Percentiles rank a stretch among this genome's conserved stretches.
Conservation (phyloP, 2,888 invertebrate species). For the Andrena fulva region DNA sequence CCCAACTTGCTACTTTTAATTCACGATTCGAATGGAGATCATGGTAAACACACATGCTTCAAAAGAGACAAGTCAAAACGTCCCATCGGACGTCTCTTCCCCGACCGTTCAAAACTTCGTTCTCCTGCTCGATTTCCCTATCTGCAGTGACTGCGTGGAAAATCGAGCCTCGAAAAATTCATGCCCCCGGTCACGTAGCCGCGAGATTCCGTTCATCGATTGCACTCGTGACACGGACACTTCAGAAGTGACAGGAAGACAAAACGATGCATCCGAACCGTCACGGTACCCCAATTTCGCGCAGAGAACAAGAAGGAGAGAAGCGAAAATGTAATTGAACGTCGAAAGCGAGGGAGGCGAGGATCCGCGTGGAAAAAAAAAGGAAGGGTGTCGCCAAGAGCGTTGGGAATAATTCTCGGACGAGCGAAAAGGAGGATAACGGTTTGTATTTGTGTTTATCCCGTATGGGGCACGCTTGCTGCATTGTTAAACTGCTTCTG, state of each 20-base stretch:
- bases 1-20: too few species aligned
- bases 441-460: slow-evolving; percentile 49
- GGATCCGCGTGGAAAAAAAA: background rate
- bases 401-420: slow-evolving; percentile 16
- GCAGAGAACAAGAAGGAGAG: background rate
- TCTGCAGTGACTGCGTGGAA: background rate
- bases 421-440: slow-evolving; percentile 6
- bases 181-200: background rate
- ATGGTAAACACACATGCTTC: too few species aligned
- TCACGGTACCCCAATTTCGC: background rate
- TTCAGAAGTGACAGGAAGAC: background rate
- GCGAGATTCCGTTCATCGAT: background rate
- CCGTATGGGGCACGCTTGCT: slow-evolving; percentile 25
- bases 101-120: background rate
- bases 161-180: background rate
- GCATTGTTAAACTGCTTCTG: slow-evolving; percentile 29
- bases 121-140: background rate
- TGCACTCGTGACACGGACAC: background rate
- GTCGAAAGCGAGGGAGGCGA: slow-evolving; percentile 1
- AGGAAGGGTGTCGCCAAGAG: slow-evolving; percentile 5
- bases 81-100: background rate
- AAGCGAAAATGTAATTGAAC: slow-evolving; percentile 3
- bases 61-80: too few species aligned
- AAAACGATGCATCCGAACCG: background rate
- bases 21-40: too few species aligned